Base-by-base conservation (phyloP, 1,140 invertebrate species). In the Agrypnia vestita region DNA sequence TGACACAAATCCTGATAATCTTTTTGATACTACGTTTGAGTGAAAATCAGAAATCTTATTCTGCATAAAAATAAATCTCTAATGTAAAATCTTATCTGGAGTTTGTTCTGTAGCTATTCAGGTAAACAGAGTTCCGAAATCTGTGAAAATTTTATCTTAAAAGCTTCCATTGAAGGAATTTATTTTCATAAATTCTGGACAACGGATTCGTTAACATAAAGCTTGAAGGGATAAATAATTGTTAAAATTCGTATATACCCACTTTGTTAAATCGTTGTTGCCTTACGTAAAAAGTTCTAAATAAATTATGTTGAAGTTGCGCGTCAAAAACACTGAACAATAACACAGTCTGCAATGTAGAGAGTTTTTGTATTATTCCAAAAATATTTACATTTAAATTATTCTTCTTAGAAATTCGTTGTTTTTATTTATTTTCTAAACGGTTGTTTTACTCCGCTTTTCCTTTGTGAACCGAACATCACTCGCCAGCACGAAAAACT, bases 131-230 rank as follows among this genome's bases (percentile, higher is more conserved):
- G 67, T 11, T 47, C 3, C 67, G 21, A 21, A 25, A 71, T 71
- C 67, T 71, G 67, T 19, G 17, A 71, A 71, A 46, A 71, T 71
- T 71, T 53, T 21, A 53, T 71, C 46, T 19, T 71, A 49, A 71
- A 71, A 49, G 67, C 67, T 25, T 71, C 51, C 19, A 71, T 71
- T 25, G 19, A 53, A 71, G 46, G 47, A 71, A 71, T 71, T 71
- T 71, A 25, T 53, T 49, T 71, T 71, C 67, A 71, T 17, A 71
- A 71, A 71, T 53, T 71, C 47, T 71, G 46, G 47, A 71, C 67
- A 49, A 71, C 46, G 47, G 67, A 71, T 3, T 53, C 10, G 47
- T 25, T 46, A 51, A 69, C 19, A 71, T 25, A 71, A 71, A 53
- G 8, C 47, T 12, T 49, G 46, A 21, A 1, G 47, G 67, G 46